Evolutionary conservation across 2,797 vertebrate genomes (phyloP).

Genomic region (Pipistrellus kuhlii): DNA sequence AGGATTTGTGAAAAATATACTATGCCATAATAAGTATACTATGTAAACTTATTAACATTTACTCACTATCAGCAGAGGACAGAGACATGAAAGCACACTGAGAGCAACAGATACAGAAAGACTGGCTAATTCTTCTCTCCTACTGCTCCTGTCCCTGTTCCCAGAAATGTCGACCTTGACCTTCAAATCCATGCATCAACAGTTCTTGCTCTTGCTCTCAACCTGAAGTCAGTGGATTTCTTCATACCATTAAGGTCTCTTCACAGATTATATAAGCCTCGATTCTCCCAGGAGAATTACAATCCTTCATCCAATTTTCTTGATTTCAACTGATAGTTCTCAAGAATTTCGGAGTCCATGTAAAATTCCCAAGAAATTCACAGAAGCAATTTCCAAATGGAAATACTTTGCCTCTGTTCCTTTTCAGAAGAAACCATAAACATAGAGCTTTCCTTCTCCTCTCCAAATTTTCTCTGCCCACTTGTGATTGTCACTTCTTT

Average conservation of each 20-base stretch:
- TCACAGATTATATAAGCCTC: neutral
- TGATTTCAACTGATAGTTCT: constrained; percentile 26
- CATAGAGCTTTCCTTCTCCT: neutral
- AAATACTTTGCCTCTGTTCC: neutral
- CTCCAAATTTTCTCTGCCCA: neutral
- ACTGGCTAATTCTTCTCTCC: neutral
- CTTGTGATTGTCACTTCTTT: neutral
- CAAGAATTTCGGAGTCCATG: constrained; percentile 31
- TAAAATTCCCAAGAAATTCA: constrained; percentile 49
- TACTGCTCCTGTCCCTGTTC: neutral
- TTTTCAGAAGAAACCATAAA: neutral
- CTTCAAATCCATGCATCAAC: neutral
- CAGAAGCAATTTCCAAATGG: constrained; percentile 1
- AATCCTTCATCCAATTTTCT: neutral
- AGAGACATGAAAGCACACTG: neutral
- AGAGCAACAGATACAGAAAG: neutral
- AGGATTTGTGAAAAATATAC: neutral
- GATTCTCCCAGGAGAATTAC: constrained; percentile 11
- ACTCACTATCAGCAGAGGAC: neutral
- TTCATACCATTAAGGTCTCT: neutral
- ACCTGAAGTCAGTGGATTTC: constrained; percentile 33
- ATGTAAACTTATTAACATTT: neutral
- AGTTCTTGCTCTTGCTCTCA: neutral
- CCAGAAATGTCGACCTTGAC: neutral
- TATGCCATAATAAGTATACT: neutral